Evolutionary conservation across 1,140 invertebrate species (phyloP).

Genomic region (Drosophila kohkoa): DNA sequence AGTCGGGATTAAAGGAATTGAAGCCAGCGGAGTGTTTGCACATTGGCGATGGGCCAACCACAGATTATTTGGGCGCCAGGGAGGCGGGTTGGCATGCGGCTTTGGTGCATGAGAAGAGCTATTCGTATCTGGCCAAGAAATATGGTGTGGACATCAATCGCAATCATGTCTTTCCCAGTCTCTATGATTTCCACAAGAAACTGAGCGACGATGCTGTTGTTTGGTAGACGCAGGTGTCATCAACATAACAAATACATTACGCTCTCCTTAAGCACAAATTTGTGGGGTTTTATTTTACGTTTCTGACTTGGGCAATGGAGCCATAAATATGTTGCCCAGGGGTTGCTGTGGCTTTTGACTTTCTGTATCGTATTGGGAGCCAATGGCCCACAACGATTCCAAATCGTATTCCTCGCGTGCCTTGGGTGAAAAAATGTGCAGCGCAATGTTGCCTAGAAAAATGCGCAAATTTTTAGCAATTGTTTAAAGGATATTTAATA

Average conservation of each 20-base stretch:
- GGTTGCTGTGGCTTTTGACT: constrained; percentile 87
- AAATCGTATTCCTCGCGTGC: constrained; percentile 92
- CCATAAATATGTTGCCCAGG: constrained; percentile 67
- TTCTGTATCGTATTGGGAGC: constrained; percentile 91
- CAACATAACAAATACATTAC: constrained; percentile 11
- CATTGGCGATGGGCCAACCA: constrained; percentile 91
- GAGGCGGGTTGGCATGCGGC: constrained; percentile 91
- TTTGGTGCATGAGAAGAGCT: constrained; percentile 85
- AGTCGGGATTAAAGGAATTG: constrained; percentile 84
- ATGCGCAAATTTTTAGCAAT: background rate
- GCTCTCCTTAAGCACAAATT: background rate
- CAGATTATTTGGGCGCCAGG: constrained; percentile 92
- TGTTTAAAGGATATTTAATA: too few species aligned
- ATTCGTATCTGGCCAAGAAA: constrained; percentile 67
- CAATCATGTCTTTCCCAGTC: constrained; percentile 72
- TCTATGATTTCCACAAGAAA: constrained; percentile 84
- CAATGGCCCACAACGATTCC: constrained; percentile 95
- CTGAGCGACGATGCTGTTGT: constrained; percentile 67
- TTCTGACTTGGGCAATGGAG: constrained; percentile 28
- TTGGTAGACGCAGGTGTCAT: constrained; percentile 51
- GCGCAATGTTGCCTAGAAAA: constrained; percentile 92
- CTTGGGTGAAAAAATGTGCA: constrained; percentile 93
- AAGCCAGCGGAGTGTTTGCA: constrained; percentile 90
- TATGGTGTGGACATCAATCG: constrained; percentile 73
- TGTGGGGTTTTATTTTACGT: constrained; percentile 20